A percentile compares a stretch with the other conserved stretches of the same genome.
These are phyloP conservation scores for Thaleichthys pacificus DNA, from an alignment of 2,797 vertebrate species.

Conservation along the genomic window DNA sequence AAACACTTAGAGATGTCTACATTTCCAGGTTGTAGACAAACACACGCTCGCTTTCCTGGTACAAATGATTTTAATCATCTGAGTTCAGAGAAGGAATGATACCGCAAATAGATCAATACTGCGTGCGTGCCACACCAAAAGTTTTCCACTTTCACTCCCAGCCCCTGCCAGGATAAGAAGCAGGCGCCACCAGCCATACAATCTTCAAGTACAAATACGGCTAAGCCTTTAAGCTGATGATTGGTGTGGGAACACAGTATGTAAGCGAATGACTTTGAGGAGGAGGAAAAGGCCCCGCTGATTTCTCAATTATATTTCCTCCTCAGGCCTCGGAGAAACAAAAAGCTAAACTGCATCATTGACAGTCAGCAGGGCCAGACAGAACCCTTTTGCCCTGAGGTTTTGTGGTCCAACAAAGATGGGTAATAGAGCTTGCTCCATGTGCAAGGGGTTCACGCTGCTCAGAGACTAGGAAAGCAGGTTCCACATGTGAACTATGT, in stretches of 20 bases:
- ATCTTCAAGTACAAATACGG: slow-evolving; percentile 82
- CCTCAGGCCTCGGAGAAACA: slow-evolving; percentile 65
- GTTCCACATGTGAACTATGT: slow-evolving; percentile 48
- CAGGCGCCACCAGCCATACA: slow-evolving; percentile 71
- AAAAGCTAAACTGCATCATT: slow-evolving; percentile 66
- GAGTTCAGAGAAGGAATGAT: slow-evolving; percentile 55
- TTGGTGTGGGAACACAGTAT: slow-evolving; percentile 79
- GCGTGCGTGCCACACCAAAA: slow-evolving; percentile 60
- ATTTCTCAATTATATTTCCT: slow-evolving; percentile 81
- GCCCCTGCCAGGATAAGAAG: slow-evolving; percentile 69
- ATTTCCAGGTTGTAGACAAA: slow-evolving; percentile 51
- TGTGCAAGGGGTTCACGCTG: slow-evolving; percentile 44
- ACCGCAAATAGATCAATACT: slow-evolving; percentile 69
- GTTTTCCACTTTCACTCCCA: slow-evolving; percentile 61
- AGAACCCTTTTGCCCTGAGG: slow-evolving; percentile 54
- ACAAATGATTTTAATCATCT: slow-evolving; percentile 61
- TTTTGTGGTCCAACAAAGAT: slow-evolving; percentile 61
- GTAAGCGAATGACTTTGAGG: slow-evolving; percentile 80
- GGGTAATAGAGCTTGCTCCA: slow-evolving; percentile 49
- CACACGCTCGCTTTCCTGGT: slow-evolving; percentile 30
- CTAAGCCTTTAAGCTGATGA: slow-evolving; percentile 82
- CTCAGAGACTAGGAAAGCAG: slow-evolving; percentile 50
- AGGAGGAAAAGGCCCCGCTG: slow-evolving; percentile 72
- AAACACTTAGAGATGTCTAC: slow-evolving; percentile 22
- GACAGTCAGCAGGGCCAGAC: slow-evolving; percentile 68